A percentile compares a stretch with the other conserved stretches of the same genome.
Conservation (phyloP, 2,797 vertebrate genomes). For the Scyliorhinus canicula region DNA sequence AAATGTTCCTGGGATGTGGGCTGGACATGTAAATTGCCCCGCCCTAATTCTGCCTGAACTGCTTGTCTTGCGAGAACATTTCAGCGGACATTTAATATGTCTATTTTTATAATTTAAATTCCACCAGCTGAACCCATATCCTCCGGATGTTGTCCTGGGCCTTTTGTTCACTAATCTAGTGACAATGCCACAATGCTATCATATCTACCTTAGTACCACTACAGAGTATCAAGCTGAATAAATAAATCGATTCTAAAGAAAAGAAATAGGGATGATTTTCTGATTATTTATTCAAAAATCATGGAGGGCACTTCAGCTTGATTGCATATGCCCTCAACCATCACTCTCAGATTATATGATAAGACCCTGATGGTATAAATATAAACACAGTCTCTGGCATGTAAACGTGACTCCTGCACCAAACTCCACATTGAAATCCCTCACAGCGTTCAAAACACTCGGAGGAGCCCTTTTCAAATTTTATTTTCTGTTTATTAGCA, state of each 20-base stretch:
- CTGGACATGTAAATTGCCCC: too few species aligned
- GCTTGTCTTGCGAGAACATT: too few species aligned
- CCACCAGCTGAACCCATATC: too few species aligned
- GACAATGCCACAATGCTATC: too few species aligned
- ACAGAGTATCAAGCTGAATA: slow-evolving; percentile 13
- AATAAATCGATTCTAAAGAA: neutral
- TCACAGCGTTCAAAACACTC: neutral
- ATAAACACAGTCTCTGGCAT: neutral
- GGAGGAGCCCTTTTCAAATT: neutral
- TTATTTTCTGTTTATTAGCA: neutral
- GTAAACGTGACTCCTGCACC: neutral
- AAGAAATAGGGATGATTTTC: neutral
- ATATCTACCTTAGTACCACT: neutral
- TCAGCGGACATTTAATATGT: too few species aligned
- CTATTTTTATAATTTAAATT: too few species aligned
- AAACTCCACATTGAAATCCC: neutral
- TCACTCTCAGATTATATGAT: neutral
- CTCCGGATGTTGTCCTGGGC: too few species aligned
- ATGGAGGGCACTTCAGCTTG: neutral
- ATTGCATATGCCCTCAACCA: neutral
- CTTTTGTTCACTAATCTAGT: too few species aligned
- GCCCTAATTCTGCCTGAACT: too few species aligned
- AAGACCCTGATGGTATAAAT: neutral
- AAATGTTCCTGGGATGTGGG: too few species aligned
- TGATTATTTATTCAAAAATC: slow-evolving; percentile 12